Base-by-base conservation (phyloP, 2,113 vertebrate species). In the Chloebia gouldiae region DNA sequence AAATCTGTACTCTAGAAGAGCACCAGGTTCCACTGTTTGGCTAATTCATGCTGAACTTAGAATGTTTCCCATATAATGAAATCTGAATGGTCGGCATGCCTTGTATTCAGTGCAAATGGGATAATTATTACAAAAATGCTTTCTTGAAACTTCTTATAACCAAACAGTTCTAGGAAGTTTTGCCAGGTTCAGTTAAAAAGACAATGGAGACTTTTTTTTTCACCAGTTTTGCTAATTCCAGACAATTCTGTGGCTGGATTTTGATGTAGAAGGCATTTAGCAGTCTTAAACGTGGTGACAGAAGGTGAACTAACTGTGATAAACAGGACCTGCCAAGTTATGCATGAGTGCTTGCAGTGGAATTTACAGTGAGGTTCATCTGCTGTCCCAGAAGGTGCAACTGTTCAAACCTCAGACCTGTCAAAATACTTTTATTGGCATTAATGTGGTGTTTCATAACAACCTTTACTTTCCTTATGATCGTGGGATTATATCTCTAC, bases 121-220 rank as follows among this genome's bases (percentile, higher is more conserved):
- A 91, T 92, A 82, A 92, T 96, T 77, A 93, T 84, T 81, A 91
- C 39, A 92, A 95, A 88, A 93, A 90, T 94, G 66, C 92, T 61
- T 92, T 95, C 94, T 93, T 96, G 93, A 95, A 96, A 69, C 83
- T 78, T 96, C 92, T 94, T 93, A 88, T 78, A 96, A 95, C 90
- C 69, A 83, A 88, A 59, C 20, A 88, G 80, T 90, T 78, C 64
- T 94, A 96, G 86, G 83, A 97, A 76, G 51, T 91, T 94, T 88
- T 95, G 85, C 93, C 96, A 97, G 95, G 83, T 96, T 70, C 31
- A 81, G 68, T 95, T 92, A 56, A 51, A 92, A 95, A 94, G 75
- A 95, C 94, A 96, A 96, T 94, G 53, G 80, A 73, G 76, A 90
- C 66, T 28, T 64, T 47, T 86, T 82, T 89, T 75, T 57, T 9